Evolutionary conservation across 1,140 invertebrate species (phyloP), one percentile per base, ranked within the genome.

Genomic region (Zeugodacus cucurbitae): DNA sequence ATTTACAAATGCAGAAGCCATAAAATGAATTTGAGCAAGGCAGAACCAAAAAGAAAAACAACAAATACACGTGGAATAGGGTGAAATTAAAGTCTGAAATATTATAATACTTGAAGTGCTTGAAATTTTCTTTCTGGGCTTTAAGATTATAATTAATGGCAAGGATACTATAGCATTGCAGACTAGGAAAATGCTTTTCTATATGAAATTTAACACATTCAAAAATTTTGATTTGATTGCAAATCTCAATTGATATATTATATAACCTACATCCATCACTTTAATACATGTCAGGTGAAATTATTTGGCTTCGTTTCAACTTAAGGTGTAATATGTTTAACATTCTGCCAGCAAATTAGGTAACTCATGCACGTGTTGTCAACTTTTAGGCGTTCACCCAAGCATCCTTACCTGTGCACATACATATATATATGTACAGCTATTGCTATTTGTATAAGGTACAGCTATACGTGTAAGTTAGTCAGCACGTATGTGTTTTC

Each of bases 1-100:
- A 67, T 67, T 67, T 67, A 32, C 64, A 67, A 67, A 67, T 67
- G 29, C 64, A 34, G 64, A 67, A 67, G 64, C 64, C 64, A 34
- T 67, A 67, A n/a, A 67, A 67, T 67, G 3, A 67, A 67, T 32
- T 17, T 34, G 8, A 34, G 14, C 26, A 67, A 67, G 0, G 29
- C 10, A 67, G 34, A 67, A 5, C 11, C 11, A 26, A 29, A 67
- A 67, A 34, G 4, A 67, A 67, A 29, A 32, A 67, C 11, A 26
- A 6, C 5, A 26, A n/a, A 59, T 59, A 62, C 58, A 62, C 7
- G 20, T 62, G 7, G n/a, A 26, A 22, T 7, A 26, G 1, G 0
- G n/a, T 26, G n/a, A 62, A 8, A n/a, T 62, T 62, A 62, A 26
- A 62, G 14, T 26, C 58, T 10, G 4, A 26, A 62, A 26, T 62